Base-by-base conservation (phyloP, 2,113 vertebrate genomes). In the Chamaea fasciata region DNA sequence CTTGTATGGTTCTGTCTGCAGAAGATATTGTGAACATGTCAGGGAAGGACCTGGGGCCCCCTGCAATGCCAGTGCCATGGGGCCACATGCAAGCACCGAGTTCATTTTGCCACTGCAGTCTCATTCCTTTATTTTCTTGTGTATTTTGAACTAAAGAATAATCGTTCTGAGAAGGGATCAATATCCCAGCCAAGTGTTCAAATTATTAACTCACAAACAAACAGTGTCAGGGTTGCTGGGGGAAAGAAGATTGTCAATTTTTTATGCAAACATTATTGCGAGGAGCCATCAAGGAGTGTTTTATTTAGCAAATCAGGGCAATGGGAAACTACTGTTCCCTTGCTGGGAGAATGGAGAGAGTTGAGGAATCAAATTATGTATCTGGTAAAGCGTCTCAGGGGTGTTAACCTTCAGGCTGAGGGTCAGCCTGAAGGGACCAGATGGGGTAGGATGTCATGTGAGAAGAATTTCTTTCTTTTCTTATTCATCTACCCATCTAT, bases 161-260 rank as follows among this genome's bases (percentile, higher is more conserved):
- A 90, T 89, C 59, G 20, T 69, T 46, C 69, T 82, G 84, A 84
- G 78, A 41, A 83, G 24, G 60, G 79, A 96, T 97, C 97, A 84
- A 97, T 97, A 97, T 83, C 63, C 77, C 70, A 94, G 91, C 79
- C 10, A 0, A 96, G 91, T 67, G 5, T 94, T 92, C 68, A 81
- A 65, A 89, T 96, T 97, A 96, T 96, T 97, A 97, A 96, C 96
- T 95, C 76, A 77, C 96, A 96, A 96, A 96, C 92, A 92, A 97
- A 94, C 70, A 91, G 91, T 10, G 2, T 87, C 1, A 4, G 44
- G 70, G 83, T 70, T 89, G 93, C 80, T 89, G 47, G 76, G 83
- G 93, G 89, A 87, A 92, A 83, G 92, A 89, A 93, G 94, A 95
- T 96, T 87, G 93, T 94, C 92, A 96, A 90, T 97, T 96, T 96